These are phyloP conservation scores for Pristionchus japonicus DNA, from an alignment of 2,888 invertebrate species.

Conservation along the genomic window DNA sequence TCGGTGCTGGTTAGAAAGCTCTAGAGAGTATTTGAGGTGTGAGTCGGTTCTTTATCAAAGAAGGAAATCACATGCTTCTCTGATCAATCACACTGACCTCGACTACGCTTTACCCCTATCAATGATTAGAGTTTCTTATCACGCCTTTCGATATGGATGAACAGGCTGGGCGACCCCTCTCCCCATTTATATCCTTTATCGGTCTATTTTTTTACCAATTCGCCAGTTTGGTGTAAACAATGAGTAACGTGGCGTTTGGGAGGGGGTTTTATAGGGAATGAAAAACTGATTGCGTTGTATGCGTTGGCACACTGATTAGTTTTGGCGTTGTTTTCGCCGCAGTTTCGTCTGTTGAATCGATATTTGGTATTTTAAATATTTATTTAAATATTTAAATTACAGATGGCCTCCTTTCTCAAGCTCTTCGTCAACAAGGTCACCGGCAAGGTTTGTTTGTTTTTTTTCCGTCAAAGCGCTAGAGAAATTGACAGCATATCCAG, in stretches of 20 bases:
- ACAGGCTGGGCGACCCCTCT: background rate
- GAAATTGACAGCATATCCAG: background rate
- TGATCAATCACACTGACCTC: background rate
- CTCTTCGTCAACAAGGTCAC: slow-evolving; percentile 14
- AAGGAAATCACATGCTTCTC: background rate
- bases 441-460: background rate
- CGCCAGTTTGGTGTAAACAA: too few species aligned
- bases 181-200: too few species aligned
- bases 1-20: too few species aligned
- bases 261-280: background rate
- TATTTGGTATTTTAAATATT: background rate
- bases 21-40: too few species aligned
- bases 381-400: background rate
- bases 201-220: too few species aligned
- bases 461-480: background rate
- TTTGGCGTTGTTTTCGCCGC: background rate
- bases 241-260: background rate
- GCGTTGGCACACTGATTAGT: background rate
- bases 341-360: background rate
- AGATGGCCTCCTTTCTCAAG: slow-evolving; percentile 29
- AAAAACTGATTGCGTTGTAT: background rate
- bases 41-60: background rate
- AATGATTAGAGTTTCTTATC: background rate
- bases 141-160: background rate
- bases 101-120: background rate